Conservation (phyloP, 35 echinoderm and acorn worm species). For the Eucidaris tribuloides region DNA sequence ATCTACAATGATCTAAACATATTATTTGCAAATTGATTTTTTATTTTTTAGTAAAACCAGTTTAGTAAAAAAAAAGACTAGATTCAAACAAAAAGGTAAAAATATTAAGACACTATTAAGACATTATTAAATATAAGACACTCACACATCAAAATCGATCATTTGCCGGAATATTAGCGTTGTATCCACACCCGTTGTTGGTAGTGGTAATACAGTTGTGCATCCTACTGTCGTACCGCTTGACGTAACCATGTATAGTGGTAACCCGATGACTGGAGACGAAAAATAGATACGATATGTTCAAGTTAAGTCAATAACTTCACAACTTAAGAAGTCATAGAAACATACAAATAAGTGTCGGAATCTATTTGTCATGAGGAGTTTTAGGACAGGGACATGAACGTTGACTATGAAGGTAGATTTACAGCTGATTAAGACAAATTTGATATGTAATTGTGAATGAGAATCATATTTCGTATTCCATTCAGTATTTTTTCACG, state of each 20-base stretch:
- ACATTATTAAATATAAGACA: too few relatives aligned
- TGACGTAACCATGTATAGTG: neutral
- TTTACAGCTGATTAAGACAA: too few relatives aligned
- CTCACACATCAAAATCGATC: constrained; percentile 22
- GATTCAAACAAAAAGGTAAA: too few relatives aligned
- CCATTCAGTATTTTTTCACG: neutral
- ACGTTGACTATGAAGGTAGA: neutral
- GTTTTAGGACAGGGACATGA: neutral
- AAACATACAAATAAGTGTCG: neutral
- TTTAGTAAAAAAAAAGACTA: too few relatives aligned
- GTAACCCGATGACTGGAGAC: neutral
- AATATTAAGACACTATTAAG: too few relatives aligned
- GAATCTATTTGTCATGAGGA: neutral
- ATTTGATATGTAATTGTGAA: neutral
- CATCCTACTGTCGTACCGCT: neutral
- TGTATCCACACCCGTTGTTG: neutral
- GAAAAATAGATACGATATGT: neutral
- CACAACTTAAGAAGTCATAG: neutral
- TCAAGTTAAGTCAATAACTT: neutral
- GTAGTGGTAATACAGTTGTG: neutral
- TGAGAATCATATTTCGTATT: too few relatives aligned
- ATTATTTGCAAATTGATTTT: too few relatives aligned
- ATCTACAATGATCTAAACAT: too few relatives aligned
- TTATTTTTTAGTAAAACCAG: too few relatives aligned
- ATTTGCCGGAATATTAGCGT: constrained; percentile 6